Evolutionary conservation across 2,797 vertebrate genomes (phyloP).

Genomic region (Sorex maritimensis): DNA sequence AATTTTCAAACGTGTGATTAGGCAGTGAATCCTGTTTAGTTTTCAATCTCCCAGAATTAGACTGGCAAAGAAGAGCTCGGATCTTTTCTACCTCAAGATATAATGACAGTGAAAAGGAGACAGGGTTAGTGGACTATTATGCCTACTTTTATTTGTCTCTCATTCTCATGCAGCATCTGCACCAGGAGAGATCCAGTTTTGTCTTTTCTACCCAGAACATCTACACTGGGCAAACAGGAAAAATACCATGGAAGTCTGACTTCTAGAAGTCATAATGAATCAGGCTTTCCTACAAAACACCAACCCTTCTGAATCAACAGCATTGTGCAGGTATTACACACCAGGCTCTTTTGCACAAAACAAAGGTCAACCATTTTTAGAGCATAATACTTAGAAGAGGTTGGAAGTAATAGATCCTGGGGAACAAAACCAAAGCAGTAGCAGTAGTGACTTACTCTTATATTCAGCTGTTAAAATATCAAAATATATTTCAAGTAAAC

Average conservation of each 20-base stretch:
- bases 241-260: background rate
- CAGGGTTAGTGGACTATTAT: background rate
- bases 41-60: background rate
- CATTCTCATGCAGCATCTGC: background rate
- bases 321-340: slow-evolving; percentile 17
- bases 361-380: background rate
- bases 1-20: slow-evolving; percentile 43
- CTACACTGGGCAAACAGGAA: background rate
- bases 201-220: background rate
- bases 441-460: background rate
- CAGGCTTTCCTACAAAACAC: background rate
- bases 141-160: background rate
- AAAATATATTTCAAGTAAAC: background rate
- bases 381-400: background rate
- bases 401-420: background rate
- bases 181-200: background rate
- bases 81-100: background rate
- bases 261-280: background rate
- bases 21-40: background rate
- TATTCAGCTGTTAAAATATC: background rate
- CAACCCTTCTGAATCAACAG: background rate
- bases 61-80: background rate
- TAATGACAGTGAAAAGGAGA: background rate
- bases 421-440: background rate
- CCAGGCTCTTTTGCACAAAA: background rate